phyloP scores from a whole-genome alignment of 2,888 invertebrate species.

The Leptinotarsa tumamoca region DNA sequence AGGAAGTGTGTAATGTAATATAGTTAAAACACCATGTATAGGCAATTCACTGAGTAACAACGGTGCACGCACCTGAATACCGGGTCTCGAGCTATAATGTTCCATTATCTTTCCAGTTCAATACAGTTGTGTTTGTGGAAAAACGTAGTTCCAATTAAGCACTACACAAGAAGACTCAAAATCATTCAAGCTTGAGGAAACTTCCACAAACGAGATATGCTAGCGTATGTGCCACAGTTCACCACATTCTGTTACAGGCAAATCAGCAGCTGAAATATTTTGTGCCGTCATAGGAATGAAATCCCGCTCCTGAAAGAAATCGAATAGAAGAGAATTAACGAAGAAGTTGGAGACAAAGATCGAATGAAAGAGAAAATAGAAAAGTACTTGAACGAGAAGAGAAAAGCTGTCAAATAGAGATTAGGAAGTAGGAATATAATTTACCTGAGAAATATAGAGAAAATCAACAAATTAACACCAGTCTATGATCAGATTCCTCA shows the following conservation, averaged over 20 bases:
- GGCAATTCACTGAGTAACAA: too few relatives aligned
- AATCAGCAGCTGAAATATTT: conserved; percentile 39
- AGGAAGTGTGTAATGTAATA: too few relatives aligned
- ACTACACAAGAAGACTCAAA: conserved; percentile 47
- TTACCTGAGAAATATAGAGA: conserved; percentile 34
- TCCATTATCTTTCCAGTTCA: too few relatives aligned
- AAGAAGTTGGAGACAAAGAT: conserved; percentile 29
- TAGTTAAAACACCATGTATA: too few relatives aligned
- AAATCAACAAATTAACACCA: conserved; percentile 34
- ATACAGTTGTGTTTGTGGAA: too few relatives aligned
- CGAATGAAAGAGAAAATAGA: conserved; percentile 28
- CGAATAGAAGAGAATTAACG: conserved; percentile 14
- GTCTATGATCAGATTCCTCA: conserved; percentile 25
- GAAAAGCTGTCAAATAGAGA: conserved; percentile 32
- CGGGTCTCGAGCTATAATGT: too few relatives aligned
- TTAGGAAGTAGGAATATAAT: conserved; percentile 37
- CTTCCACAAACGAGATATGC: conserved; percentile 50
- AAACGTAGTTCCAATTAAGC: too few relatives aligned
- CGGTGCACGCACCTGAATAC: too few relatives aligned
- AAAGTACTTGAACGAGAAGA: conserved; percentile 33
- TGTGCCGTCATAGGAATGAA: conserved; percentile 36
- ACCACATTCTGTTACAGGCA: conserved; percentile 47
- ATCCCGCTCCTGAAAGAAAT: conserved; percentile 25
- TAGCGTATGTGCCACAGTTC: conserved; percentile 48
- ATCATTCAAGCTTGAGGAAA: conserved; percentile 48